phyloP scores from a whole-genome alignment of 2,113 vertebrate genomes.

The Peromyscus polionotus region DNA sequence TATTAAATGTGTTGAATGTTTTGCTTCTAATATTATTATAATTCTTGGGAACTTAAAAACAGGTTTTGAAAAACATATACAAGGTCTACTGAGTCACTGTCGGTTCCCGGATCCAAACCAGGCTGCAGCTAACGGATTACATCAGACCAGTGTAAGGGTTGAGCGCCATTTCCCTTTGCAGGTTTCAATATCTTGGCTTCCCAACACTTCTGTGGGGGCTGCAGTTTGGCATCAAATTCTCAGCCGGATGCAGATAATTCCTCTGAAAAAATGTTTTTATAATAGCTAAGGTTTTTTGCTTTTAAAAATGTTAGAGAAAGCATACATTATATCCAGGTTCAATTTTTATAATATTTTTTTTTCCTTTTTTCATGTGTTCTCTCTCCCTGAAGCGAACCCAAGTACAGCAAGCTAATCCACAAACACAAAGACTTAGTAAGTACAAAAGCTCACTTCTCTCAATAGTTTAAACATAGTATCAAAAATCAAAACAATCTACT shows the following conservation, averaged over 20 bases:
- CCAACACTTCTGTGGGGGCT: conserved; percentile 78
- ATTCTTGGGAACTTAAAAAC: conserved; percentile 66
- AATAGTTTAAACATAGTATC: conserved; percentile 18
- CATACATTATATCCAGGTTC: conserved; percentile 70
- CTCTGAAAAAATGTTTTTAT: conserved; percentile 75
- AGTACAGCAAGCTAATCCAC: conserved; percentile 52
- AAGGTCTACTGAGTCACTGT: conserved; percentile 57
- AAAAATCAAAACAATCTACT: conserved; percentile 54
- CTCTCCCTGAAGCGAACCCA: conserved; percentile 15
- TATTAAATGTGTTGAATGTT: conserved; percentile 73
- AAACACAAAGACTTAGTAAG: conserved; percentile 33
- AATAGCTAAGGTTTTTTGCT: conserved; percentile 62
- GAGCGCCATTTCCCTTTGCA: conserved; percentile 59
- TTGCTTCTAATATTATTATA: conserved; percentile 74
- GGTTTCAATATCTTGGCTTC: conserved; percentile 82
- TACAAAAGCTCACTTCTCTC: conserved; percentile 10
- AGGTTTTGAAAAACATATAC: conserved; percentile 55
- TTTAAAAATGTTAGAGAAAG: conserved; percentile 75
- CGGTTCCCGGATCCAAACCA: conserved; percentile 49
- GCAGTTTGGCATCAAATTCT: conserved; percentile 81
- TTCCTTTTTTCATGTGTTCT: conserved; percentile 54
- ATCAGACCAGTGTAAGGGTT: conserved; percentile 59
- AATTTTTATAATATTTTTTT: conserved; percentile 55
- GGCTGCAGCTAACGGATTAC: conserved; percentile 50
- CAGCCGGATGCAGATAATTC: conserved; percentile 81